Evolutionary conservation across 1,140 invertebrate species (phyloP).

Genomic region (Ceratina japonica): DNA sequence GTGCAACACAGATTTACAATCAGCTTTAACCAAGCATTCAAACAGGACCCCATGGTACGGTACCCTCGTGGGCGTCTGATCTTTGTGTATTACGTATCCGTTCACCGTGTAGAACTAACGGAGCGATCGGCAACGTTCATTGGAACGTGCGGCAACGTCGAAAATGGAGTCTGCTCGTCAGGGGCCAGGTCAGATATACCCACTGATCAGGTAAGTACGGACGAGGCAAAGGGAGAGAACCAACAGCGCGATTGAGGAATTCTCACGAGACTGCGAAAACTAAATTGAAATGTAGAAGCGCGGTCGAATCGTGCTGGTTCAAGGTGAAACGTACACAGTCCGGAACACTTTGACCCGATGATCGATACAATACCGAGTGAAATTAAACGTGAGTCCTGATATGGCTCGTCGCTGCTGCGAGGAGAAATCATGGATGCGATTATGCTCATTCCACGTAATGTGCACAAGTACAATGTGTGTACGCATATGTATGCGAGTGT

Average conservation of each 20-base stretch:
- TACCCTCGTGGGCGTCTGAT: slow-evolving; percentile 46
- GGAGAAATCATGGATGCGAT: too few species aligned
- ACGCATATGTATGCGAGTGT: background rate
- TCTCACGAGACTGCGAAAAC: slow-evolving; percentile 44
- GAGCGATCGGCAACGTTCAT: slow-evolving; percentile 23
- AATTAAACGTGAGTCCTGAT: too few species aligned
- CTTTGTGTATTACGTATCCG: slow-evolving; percentile 18
- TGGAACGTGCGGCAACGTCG: slow-evolving; percentile 35
- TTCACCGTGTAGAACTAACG: slow-evolving; percentile 28
- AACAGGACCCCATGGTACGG: background rate
- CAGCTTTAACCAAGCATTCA: background rate
- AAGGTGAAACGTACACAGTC: slow-evolving; percentile 13
- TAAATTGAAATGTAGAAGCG: slow-evolving; percentile 53
- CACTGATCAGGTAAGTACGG: slow-evolving; percentile 28
- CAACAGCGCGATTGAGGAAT: slow-evolving; percentile 42
- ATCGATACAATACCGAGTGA: slow-evolving; percentile 30
- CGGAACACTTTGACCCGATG: slow-evolving; percentile 1
- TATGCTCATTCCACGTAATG: too few species aligned
- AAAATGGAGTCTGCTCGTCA: slow-evolving; percentile 34
- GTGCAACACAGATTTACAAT: too few species aligned
- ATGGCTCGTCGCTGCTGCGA: too few species aligned
- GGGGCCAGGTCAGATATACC: background rate
- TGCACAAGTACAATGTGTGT: background rate
- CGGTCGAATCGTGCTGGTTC: slow-evolving; percentile 3
- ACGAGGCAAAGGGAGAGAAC: slow-evolving; percentile 4